These are phyloP conservation scores for Phlogophora meticulosa DNA, from an alignment of 2,888 invertebrate genomes.

Conservation along the genomic window DNA sequence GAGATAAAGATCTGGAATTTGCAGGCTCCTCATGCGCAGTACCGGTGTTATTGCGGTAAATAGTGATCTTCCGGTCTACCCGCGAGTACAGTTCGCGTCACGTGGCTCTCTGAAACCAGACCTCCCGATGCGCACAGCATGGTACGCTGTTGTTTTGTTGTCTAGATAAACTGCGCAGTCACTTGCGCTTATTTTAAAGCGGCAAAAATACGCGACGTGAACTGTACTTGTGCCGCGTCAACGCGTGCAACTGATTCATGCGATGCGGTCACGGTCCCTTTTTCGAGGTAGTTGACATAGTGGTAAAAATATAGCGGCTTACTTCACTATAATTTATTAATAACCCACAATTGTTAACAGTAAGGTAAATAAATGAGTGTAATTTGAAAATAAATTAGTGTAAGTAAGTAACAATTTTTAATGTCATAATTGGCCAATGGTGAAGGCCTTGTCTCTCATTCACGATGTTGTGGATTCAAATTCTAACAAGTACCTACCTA, in stretches of 20 bases:
- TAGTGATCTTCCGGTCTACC: slow-evolving; percentile 9
- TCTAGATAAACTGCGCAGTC: too few relatives aligned
- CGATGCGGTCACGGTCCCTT: slow-evolving; percentile 58
- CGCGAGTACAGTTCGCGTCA: too few relatives aligned
- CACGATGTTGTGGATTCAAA: too few relatives aligned
- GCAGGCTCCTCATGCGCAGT: slow-evolving; percentile 15
- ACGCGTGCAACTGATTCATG: slow-evolving; percentile 58
- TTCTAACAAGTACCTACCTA: too few relatives aligned
- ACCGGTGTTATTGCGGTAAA: slow-evolving; percentile 30
- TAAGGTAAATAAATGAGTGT: background rate
- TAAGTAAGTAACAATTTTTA: background rate
- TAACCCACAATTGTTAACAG: background rate
- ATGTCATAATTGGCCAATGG: too few relatives aligned
- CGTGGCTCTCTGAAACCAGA: too few relatives aligned
- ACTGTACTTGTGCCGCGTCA: background rate
- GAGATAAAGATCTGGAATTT: slow-evolving; percentile 28
- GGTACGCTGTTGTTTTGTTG: too few relatives aligned
- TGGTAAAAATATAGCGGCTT: slow-evolving; percentile 14
- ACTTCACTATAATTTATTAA: background rate
- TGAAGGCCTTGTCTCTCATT: too few relatives aligned
- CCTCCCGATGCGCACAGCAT: too few relatives aligned
- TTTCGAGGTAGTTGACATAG: slow-evolving; percentile 33
- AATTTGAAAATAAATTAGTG: background rate
- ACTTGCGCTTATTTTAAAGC: too few relatives aligned
- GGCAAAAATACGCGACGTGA: too few relatives aligned